Percentiles rank a stretch among this genome's conserved stretches.
These are phyloP conservation scores for Drosophila serrata DNA, from an alignment of 1,140 invertebrate genomes.

Conservation along the genomic window DNA sequence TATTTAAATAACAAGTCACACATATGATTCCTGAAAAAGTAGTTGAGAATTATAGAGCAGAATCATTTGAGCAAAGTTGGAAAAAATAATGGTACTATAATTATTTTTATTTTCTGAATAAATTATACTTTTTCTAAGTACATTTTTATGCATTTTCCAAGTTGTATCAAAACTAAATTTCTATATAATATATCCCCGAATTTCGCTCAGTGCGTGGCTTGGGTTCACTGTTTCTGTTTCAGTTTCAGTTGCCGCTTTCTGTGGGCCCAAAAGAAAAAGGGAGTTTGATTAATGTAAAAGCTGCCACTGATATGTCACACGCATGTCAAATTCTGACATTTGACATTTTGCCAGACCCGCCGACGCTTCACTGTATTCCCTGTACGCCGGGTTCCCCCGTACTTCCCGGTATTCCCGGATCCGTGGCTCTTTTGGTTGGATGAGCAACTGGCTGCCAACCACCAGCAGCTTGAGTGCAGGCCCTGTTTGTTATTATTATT, in stretches of 20 bases:
- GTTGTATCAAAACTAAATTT: accelerated
- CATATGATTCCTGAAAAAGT: background rate
- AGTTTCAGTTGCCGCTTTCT: constrained; percentile 42
- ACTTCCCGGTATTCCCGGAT: constrained; percentile 12
- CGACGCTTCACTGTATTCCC: constrained; percentile 44
- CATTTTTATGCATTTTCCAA: background rate
- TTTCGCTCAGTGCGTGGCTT: constrained; percentile 17
- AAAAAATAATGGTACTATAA: no score
- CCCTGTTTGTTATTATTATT: constrained; percentile 44
- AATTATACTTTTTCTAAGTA: no score
- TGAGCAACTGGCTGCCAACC: constrained; percentile 71
- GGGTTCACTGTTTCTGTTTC: constrained; percentile 13
- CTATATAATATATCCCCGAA: background rate
- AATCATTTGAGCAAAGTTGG: no score
- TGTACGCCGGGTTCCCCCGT: constrained; percentile 9
- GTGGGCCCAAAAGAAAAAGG: constrained; percentile 73
- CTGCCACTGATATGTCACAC: constrained; percentile 86
- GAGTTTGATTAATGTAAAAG: constrained; percentile 86
- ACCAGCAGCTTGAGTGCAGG: constrained; percentile 75
- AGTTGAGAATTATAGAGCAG: background rate
- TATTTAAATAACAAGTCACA: background rate
- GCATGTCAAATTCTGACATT: constrained; percentile 85
- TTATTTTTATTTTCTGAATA: no score
- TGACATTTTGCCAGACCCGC: constrained; percentile 84
- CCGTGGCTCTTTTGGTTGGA: constrained; percentile 70